These are phyloP conservation scores for Tolypeutes matacus DNA, from an alignment of 2,797 vertebrate genomes.

Conservation along the genomic window DNA sequence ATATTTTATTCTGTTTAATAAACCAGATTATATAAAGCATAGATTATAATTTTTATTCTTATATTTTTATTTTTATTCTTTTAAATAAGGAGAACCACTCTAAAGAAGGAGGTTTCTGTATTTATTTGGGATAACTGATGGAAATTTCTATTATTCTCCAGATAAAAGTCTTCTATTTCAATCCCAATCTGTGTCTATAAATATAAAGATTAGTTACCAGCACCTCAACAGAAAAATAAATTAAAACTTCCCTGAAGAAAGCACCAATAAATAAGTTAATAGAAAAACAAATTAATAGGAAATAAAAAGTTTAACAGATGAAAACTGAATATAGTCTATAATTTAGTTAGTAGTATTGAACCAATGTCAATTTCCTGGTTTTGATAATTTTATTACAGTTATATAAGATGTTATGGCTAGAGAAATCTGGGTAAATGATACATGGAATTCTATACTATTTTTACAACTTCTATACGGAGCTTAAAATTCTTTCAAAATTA, in stretches of 20 bases:
- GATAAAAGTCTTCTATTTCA: not conserved
- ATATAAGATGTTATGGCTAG: not conserved
- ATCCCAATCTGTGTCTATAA: not conserved
- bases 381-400: not conserved
- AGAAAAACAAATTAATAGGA: not conserved
- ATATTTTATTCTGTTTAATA: not conserved
- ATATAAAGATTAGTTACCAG: not conserved
- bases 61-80: not conserved
- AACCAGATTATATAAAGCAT: not conserved
- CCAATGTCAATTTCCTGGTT: not conserved
- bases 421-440: not conserved
- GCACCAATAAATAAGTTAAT: slow-evolving; percentile 8
- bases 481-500: slow-evolving; percentile 23
- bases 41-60: not conserved
- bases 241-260: not conserved
- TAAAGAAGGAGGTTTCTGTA: not conserved
- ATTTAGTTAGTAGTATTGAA: not conserved
- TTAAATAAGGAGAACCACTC: not conserved
- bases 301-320: not conserved
- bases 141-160: not conserved
- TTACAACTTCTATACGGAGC: not conserved
- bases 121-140: not conserved
- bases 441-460: not conserved
- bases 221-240: not conserved
- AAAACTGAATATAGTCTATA: not conserved